Base-by-base conservation (phyloP, 2,888 invertebrate species). In the Cerceris ruficornis region DNA sequence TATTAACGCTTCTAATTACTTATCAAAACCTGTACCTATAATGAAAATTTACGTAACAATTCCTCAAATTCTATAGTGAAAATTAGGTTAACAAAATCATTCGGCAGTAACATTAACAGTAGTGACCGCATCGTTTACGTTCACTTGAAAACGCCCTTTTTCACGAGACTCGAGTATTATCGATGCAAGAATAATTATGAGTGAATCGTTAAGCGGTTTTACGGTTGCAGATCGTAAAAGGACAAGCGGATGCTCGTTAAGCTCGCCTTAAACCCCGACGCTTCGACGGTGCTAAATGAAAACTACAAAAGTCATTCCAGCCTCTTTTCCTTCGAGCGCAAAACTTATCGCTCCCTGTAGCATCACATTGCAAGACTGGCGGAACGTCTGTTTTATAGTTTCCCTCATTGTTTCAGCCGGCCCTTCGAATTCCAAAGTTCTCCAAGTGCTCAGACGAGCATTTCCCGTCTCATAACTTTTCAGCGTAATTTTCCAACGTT, bases 211-310 rank as follows among this genome's bases (percentile, higher is more conserved):
- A 83, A 86, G 77, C 85, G 85, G 57, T 81, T 81, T 83, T 83
- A 84, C 77, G 80, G 75, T 67, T 59, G 52, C 59, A 43, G 71
- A 70, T 86, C 87, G 85, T 89, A 88, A 88, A 89, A 79, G 82
- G 86, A 84, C 87, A 88, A 88, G 88, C 86, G 87, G 86, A 85
- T 87, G 86, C 82, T 88, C 87, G 88, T 89, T 88, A 89, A 89
- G 85, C 77, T 86, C 83, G 77, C 88, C 82, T 85, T 83, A 77
- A 83, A 69, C 68, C 65, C 72, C 58, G 66, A 64, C 46, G 62
- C 39, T 71, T 70, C 58, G 77, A 66, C 75, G 65, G 74, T 73
- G 75, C 65, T 86, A 84, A 89, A 87, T 86, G 87, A 86, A 88
- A 88, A 85, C 84, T 86, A 81, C 83, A 75, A 81, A 82, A 87